These are phyloP conservation scores for Vombatus ursinus DNA, from an alignment of 2,113 vertebrate species.

Conservation along the genomic window DNA sequence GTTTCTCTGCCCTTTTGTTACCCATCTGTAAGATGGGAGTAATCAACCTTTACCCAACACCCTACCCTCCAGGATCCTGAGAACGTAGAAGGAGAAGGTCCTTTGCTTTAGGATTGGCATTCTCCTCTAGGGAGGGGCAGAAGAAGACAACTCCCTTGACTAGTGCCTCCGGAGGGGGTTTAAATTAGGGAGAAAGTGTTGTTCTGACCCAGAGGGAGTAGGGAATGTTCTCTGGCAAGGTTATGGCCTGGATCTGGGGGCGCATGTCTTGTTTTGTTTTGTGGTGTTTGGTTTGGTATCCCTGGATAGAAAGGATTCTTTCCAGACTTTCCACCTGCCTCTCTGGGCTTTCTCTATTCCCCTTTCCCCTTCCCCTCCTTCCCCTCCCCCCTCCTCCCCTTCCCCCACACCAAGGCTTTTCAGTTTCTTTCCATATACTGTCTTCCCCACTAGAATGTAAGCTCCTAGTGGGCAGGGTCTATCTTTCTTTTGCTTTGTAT, in stretches of 20 bases:
- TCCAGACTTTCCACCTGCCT: neutral
- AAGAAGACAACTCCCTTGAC: neutral
- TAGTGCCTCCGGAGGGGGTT: neutral
- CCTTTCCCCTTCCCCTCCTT: no score
- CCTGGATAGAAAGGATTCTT: neutral
- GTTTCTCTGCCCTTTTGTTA: neutral
- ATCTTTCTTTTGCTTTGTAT: neutral
- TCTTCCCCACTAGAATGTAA: neutral
- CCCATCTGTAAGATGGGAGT: neutral
- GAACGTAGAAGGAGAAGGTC: neutral
- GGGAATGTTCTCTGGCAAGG: neutral
- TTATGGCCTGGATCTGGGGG: no score
- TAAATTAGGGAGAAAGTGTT: neutral
- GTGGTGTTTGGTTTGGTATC: neutral
- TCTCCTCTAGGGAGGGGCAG: neutral
- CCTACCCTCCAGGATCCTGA: neutral
- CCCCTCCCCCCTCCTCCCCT: no score
- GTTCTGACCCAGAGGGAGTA: neutral
- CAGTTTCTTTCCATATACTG: neutral
- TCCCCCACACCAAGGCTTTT: neutral
- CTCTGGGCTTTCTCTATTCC: neutral
- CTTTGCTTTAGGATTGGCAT: neutral
- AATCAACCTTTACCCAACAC: neutral
- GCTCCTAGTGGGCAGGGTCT: neutral
- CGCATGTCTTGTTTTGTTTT: no score